These are phyloP conservation scores for Patella pellucida DNA, from an alignment of 2,888 invertebrate genomes.

Conservation along the genomic window DNA sequence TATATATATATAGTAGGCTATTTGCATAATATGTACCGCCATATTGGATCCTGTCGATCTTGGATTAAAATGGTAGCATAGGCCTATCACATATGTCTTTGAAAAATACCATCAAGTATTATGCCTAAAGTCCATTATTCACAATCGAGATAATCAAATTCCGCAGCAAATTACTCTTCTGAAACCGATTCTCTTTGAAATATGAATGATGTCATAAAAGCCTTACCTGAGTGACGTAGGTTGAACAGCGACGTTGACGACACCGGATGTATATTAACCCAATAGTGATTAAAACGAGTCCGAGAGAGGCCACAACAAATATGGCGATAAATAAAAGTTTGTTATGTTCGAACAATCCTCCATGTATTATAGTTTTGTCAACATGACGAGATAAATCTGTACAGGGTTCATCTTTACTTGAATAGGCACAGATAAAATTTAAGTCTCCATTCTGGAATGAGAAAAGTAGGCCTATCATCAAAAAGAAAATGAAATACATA, in stretches of 20 bases:
- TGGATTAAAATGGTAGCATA: no score
- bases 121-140: no score
- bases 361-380: not conserved
- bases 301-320: slow-evolving; percentile 7
- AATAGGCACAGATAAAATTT: not conserved
- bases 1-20: no score
- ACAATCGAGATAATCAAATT: no score
- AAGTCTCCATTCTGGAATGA: not conserved
- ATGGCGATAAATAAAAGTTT: slow-evolving; percentile 19
- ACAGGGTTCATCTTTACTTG: not conserved
- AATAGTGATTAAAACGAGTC: slow-evolving; percentile 13
- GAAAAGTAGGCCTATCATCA: not conserved
- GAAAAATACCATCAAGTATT: no score
- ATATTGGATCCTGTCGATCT: no score
- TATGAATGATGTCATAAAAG: not conserved
- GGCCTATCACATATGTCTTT: no score
- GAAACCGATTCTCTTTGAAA: not conserved
- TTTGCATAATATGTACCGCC: no score
- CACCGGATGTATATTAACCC: slow-evolving; percentile 12
- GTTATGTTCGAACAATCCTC: slow-evolving; percentile 15
- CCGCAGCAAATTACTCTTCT: no score
- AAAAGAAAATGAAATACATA: no score
- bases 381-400: not conserved
- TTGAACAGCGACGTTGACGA: not conserved
- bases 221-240: not conserved